Evolutionary conservation across 1,140 invertebrate genomes (phyloP).

Genomic region (Trinorchestia longiramus): DNA sequence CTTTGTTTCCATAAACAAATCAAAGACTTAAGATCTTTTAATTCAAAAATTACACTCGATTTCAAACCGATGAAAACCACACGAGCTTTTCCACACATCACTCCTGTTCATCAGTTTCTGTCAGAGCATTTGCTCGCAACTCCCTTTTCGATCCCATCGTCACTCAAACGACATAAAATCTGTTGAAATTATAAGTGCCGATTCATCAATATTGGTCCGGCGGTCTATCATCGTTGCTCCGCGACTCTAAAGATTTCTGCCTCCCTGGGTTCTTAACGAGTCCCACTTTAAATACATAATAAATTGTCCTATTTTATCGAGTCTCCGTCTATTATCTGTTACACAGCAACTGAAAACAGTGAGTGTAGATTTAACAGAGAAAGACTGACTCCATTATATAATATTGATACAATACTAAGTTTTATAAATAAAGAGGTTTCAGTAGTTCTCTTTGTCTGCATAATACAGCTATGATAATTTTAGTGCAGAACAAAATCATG

Average conservation of each 20-base stretch:
- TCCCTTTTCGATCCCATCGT: not conserved
- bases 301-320: not conserved
- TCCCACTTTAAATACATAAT: not conserved
- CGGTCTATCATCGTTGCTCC: not conserved
- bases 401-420: too few relatives aligned
- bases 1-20: not conserved
- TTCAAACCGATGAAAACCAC: too few relatives aligned
- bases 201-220: not conserved
- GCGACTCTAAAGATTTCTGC: not conserved
- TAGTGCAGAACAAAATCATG: too few relatives aligned
- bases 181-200: not conserved
- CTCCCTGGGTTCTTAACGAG: not conserved
- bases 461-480: too few relatives aligned
- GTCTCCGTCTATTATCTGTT: too few relatives aligned
- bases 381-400: too few relatives aligned
- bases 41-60: not conserved
- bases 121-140: not conserved
- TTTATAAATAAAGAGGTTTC: too few relatives aligned
- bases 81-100: not conserved
- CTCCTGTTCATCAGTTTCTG: not conserved
- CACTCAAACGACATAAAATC: not conserved
- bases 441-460: too few relatives aligned
- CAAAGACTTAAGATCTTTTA: not conserved
- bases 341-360: too few relatives aligned
- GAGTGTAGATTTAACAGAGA: too few relatives aligned